Base-by-base conservation (phyloP, 1,140 invertebrate genomes). In the Venustaconcha ellipsiformis region DNA sequence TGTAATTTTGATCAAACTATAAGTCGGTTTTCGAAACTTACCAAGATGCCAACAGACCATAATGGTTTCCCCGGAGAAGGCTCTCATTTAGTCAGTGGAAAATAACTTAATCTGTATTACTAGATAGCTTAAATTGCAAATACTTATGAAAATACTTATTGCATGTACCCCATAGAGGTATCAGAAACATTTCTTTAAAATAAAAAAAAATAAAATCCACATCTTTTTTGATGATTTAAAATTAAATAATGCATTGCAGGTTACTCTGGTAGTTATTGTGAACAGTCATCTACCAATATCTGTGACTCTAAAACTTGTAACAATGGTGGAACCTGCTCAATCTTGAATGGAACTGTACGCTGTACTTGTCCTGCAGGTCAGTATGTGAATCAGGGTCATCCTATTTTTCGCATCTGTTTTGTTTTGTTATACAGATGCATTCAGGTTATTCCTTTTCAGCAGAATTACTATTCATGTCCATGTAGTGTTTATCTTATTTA, bases 261-360 rank as follows among this genome's bases (percentile, higher is more conserved):
- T 66, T 78, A 72, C 55, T 70, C 67, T 14, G 82, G 82, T 1
- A 14, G 15, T 1, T 67, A 67, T 26, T 84, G 82, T 72, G 69
- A 82, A 48, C 37, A 48, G 57, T 20, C 60, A 14, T 73, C 67
- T n/a, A 67, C 69, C 8, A 59, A 69, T 48, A 58, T 71, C 15
- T 84, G 82, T 65, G 60, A 60, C 6, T 57, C 74, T 12, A 23
- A 15, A 30, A 78, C 79, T 13, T 84, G 82, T 76, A 18, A 75
- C 17, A 76, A 82, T 67, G 81, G 81, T 55, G 81, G 74, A 15
- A 80, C 78, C 8, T 84, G 82, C 64, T 55, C 30, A 13, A 77
- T 74, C 26, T 17, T 30, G 8, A 26, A 13, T 11, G 74, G 74
- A 12, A 14, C 14, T 11, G 17, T 69, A 56, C 11, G 23, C n/a